A percentile compares a stretch with the other conserved stretches of the same genome.
Conservation (phyloP, 2,113 vertebrate species). For the Tetrao urogallus region DNA sequence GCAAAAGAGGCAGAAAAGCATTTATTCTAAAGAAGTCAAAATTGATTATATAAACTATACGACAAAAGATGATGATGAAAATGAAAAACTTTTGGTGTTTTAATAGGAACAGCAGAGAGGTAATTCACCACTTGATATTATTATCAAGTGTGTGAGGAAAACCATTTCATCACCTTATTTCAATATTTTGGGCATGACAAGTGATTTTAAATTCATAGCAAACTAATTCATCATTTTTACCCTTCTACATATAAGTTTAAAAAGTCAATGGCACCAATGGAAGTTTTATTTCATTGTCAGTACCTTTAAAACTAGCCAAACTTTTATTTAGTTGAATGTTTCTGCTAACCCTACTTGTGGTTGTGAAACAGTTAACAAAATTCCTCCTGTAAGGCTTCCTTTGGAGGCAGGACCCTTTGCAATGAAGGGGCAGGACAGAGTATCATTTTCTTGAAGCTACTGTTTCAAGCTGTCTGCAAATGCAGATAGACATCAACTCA, state of each 20-base stretch:
- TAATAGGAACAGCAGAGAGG: background rate
- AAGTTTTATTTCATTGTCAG: background rate
- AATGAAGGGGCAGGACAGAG: background rate
- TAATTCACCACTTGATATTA: background rate
- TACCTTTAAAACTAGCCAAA: background rate
- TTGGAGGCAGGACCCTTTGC: background rate
- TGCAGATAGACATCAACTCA: slow-evolving; percentile 24
- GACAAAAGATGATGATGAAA: background rate
- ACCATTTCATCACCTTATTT: background rate
- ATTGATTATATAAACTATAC: background rate
- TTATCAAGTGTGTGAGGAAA: background rate
- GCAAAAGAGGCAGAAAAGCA: background rate
- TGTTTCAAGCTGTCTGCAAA: slow-evolving; percentile 53
- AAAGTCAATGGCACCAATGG: background rate
- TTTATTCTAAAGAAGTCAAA: background rate
- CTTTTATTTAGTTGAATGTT: background rate
- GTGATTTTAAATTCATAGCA: background rate
- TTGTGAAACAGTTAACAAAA: background rate
- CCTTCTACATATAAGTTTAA: background rate
- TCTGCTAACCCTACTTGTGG: background rate
- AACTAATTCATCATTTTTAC: background rate
- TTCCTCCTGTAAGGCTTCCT: fast-evolving
- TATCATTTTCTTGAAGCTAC: slow-evolving; percentile 17
- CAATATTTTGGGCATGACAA: background rate
- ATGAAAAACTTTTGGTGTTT: background rate